These are phyloP conservation scores for Sinonovacula constricta DNA, from an alignment of 1,140 invertebrate species.

Conservation along the genomic window DNA sequence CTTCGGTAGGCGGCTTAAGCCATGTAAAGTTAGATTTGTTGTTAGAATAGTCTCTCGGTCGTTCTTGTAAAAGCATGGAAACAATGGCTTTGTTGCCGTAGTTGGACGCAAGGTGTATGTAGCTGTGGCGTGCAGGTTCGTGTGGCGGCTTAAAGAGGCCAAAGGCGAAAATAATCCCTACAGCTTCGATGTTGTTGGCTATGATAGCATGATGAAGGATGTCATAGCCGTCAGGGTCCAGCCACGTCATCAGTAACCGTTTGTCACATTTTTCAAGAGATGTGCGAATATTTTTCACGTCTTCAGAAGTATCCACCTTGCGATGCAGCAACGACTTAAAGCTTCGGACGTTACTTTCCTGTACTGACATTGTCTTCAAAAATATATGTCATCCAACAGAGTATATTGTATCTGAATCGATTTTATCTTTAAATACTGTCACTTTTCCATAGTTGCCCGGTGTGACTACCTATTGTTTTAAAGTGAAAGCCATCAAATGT, in stretches of 20 bases:
- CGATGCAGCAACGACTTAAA: slow-evolving; percentile 21
- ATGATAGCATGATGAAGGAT: slow-evolving; percentile 70
- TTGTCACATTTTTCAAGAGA: slow-evolving; percentile 50
- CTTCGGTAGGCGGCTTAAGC: slow-evolving; percentile 13
- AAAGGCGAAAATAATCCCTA: slow-evolving; percentile 60
- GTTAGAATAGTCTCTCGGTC: slow-evolving; percentile 61
- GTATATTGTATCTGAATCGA: too few relatives aligned
- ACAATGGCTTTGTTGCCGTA: slow-evolving; percentile 63
- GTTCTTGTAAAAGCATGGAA: slow-evolving; percentile 66
- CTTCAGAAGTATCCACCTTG: slow-evolving; percentile 35
- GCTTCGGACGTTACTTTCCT: neutral
- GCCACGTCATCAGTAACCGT: slow-evolving; percentile 48
- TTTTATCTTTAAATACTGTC: too few relatives aligned
- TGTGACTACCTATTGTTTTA: too few relatives aligned
- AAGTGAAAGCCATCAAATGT: too few relatives aligned
- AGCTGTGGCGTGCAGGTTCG: slow-evolving; percentile 58
- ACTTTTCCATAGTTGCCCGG: too few relatives aligned
- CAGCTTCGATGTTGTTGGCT: slow-evolving; percentile 64
- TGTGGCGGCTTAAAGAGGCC: slow-evolving; percentile 71
- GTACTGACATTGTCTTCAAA: neutral
- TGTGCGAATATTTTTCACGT: slow-evolving; percentile 33
- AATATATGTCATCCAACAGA: too few relatives aligned
- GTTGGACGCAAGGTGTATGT: slow-evolving; percentile 65
- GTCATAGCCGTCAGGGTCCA: slow-evolving; percentile 60
- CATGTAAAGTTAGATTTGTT: slow-evolving; percentile 23